Conservation (phyloP, 2,888 invertebrate species). For the Resseliella maxima region DNA sequence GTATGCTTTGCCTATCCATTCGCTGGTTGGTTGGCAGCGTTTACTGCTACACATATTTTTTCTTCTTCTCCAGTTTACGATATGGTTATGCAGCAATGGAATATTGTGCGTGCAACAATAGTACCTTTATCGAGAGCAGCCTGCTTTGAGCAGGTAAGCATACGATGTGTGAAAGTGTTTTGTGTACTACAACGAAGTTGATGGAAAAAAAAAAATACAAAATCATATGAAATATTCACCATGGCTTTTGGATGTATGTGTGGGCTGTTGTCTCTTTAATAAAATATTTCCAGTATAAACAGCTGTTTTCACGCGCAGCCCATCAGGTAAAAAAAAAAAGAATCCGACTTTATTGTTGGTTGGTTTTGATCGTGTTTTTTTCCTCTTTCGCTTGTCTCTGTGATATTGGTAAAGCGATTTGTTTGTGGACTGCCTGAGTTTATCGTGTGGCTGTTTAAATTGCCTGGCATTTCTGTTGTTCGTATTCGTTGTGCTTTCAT, state of each 20-base stretch:
- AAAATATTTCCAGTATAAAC: constrained; percentile 1
- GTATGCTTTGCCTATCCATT: background rate
- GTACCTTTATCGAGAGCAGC: constrained; percentile 50
- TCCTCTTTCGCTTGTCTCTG: background rate
- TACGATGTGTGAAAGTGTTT: constrained; percentile 16
- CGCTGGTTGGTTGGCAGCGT: background rate
- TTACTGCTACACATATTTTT: constrained; percentile 30
- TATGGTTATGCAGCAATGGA: background rate
- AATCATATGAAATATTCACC: background rate
- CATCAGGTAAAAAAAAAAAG: background rate
- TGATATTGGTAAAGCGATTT: background rate
- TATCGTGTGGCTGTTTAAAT: constrained; percentile 3
- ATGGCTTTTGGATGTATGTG: background rate
- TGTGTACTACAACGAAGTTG: background rate
- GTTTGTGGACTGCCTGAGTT: constrained; percentile 26
- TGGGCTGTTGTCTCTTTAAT: background rate
- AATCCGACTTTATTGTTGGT: background rate
- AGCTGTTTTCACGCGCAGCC: constrained; percentile 23
- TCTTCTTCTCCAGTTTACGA: background rate
- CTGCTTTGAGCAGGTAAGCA: constrained; percentile 53
- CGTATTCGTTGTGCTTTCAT: background rate
- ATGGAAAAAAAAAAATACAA: background rate
- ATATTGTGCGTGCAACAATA: constrained; percentile 37
- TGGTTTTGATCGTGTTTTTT: constrained; percentile 14
- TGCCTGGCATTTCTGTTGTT: background rate